Evolutionary conservation across 2,888 invertebrate species (phyloP), one percentile per base, ranked within the genome.

Genomic region (Pammene aurita): DNA sequence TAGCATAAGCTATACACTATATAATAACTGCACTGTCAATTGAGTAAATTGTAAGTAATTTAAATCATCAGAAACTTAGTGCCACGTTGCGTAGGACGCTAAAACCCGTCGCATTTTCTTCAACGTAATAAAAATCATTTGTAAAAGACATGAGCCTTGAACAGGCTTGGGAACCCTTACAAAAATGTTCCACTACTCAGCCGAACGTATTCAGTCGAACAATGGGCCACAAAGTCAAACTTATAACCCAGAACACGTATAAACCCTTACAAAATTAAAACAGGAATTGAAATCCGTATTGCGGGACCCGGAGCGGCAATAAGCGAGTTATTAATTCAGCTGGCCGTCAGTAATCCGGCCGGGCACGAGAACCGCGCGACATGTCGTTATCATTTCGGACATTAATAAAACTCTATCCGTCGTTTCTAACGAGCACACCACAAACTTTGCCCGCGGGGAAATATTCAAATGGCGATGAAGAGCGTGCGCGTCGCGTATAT

Each of bases 381-480:
- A 86, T 83, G 84, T 87, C 86, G 84, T 88, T 88, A 88, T 87
- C 81, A 87, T 88, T 88, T 87, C 80, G 82, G 83, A 85, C 84
- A 88, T 87, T 86, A 86, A 85, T 87, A 89, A 87, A 87, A 88
- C 84, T 86, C 81, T 84, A 83, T 81, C 80, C 80, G 72, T 76
- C 75, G 76, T 78, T 83, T 84, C 78, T 83, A 84, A 83, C 81
- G 78, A 84, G 80, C 76, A 74, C 73, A 74, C 80, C 78, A 76
- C 82, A 81, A 87, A 88, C 81, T 86, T 86, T 42, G 76, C 73
- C 81, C 81, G 74, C 73, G 72, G 82, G 84, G 83, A 84, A 82
- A 84, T 86, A 85, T 87, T 86, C 80, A 81, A 84, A 85, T 84
- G 77, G 77, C 75, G 76, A 73, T 72, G 76, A 75, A 77, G 77